These are phyloP conservation scores for Thalassarche chlororhynchos DNA, from an alignment of 2,113 vertebrate species.

Conservation along the genomic window DNA sequence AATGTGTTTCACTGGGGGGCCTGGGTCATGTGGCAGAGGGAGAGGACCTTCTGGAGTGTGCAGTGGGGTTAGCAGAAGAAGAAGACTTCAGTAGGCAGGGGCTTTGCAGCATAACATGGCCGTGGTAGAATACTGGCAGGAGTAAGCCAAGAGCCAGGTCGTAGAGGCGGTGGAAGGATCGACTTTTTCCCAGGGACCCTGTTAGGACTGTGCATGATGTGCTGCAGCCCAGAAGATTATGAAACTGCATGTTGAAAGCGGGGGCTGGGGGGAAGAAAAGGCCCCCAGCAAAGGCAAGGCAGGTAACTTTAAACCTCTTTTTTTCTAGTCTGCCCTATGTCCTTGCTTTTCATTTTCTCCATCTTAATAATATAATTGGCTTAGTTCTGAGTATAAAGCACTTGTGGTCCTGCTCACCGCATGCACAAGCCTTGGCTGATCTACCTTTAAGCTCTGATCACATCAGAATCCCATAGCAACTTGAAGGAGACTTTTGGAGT, in stretches of 20 bases:
- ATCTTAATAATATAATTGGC: background rate
- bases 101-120: background rate
- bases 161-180: background rate
- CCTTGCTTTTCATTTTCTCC: background rate
- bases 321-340: background rate
- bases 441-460: background rate
- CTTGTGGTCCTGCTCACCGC: background rate
- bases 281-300: background rate
- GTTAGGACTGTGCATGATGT: background rate
- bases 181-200: background rate
- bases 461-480: background rate
- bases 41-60: background rate
- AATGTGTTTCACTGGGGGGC: background rate
- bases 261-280: background rate
- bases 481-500: background rate
- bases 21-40: background rate
- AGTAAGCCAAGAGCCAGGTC: background rate
- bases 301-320: background rate
- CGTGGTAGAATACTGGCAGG: background rate
- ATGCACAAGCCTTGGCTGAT: background rate
- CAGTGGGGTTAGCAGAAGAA: background rate
- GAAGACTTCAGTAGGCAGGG: background rate
- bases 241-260: background rate
- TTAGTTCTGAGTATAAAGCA: background rate
- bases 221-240: background rate